Conservation (phyloP, 1,140 invertebrate species). For the Psix sp. region DNA sequence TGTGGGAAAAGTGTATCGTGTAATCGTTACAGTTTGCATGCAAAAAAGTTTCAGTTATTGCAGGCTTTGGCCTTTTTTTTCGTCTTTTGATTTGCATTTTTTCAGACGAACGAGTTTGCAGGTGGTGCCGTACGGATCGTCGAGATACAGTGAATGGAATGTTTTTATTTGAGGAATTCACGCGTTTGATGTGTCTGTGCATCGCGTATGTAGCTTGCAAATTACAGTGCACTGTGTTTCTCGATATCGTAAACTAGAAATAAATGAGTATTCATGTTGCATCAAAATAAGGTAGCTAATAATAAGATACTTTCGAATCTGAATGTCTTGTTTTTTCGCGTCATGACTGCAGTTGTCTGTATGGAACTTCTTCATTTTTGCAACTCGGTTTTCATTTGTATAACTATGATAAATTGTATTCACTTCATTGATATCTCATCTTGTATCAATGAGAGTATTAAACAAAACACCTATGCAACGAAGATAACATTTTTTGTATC, state of each 20-base stretch:
- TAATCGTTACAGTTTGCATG: constrained; percentile 3
- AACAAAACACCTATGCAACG: no score
- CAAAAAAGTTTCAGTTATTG: constrained; percentile 18
- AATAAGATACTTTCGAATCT: background rate
- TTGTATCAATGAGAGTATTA: no score
- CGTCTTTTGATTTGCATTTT: no score
- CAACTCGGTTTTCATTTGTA: no score
- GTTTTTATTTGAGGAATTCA: constrained; percentile 11
- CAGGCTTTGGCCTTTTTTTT: background rate
- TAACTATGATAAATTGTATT: no score
- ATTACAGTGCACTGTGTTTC: constrained; percentile 19
- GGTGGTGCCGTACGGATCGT: no score
- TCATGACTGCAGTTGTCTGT: background rate
- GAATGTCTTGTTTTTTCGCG: background rate
- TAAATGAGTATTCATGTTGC: background rate
- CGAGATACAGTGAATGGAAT: constrained; percentile 6
- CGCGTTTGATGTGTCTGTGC: constrained; percentile 13
- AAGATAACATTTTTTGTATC: no score
- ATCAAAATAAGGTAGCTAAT: background rate
- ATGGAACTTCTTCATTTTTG: no score
- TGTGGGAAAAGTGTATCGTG: constrained; percentile 17
- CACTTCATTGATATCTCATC: no score
- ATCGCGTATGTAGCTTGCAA: constrained; percentile 1
- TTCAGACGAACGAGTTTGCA: no score
- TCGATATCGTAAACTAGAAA: constrained; percentile 15